A percentile compares a stretch with the other conserved stretches of the same genome.
phyloP scores from a whole-genome alignment of 2,113 vertebrate species.

The Cnemophilus loriae region DNA sequence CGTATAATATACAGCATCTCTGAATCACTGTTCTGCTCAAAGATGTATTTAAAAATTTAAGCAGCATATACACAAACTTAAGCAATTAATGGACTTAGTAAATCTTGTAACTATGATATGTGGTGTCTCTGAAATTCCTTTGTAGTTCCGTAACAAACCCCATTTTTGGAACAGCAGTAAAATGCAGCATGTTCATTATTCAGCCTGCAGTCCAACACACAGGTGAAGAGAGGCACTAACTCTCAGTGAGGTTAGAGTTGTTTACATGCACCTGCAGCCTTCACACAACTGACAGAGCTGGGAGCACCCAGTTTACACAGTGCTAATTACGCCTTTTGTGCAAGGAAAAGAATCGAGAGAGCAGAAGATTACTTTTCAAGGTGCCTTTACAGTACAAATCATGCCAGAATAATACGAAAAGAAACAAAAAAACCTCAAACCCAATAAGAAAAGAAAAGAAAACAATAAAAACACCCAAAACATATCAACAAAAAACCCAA shows the following conservation, averaged over 20 bases:
- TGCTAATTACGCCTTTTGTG: not conserved
- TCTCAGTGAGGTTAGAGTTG: not conserved
- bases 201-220: not conserved
- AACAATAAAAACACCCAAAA: no score
- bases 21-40: not conserved
- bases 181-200: not conserved
- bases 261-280: not conserved
- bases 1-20: not conserved
- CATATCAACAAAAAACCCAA: no score
- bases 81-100: not conserved
- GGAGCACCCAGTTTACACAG: not conserved
- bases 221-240: not conserved
- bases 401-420: not conserved
- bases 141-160: not conserved
- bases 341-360: not conserved
- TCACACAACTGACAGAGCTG: not conserved
- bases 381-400: not conserved
- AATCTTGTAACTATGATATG: not conserved
- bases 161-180: not conserved
- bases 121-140: not conserved
- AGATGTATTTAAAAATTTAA: not conserved
- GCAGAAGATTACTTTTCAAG: not conserved
- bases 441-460: no score
- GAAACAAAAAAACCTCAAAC: not conserved
- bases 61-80: not conserved